Base-by-base conservation (phyloP, 2,113 vertebrate genomes). In the Channa argus region DNA sequence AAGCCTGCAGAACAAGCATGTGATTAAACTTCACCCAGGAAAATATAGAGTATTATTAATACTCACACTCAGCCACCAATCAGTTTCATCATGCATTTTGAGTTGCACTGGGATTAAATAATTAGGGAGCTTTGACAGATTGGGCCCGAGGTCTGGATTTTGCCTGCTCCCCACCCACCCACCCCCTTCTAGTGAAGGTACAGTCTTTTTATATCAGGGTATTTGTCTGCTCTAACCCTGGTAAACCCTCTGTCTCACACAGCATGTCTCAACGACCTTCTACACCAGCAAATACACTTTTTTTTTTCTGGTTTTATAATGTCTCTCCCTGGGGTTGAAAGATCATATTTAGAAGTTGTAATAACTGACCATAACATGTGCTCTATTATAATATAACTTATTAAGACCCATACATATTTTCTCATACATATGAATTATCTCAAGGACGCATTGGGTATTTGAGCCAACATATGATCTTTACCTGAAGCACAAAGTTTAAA, bases 101-200 rank as follows among this genome's bases (percentile, higher is more conserved):
- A 88, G 84, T 75, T 88, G 89, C 89, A 83, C 73, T 15, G 51
- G 84, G 88, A 90, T 94, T 88, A 92, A 92, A 92, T 84, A 89
- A 92, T 92, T 91, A 88, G 67, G 49, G 67, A 59, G 82, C 68
- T 84, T 52, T 89, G 85, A 88, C 63, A 83, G 79, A 84, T 75
- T 56, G 79, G 63, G 82, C 77, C 69, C 70, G 80, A 71, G 79
- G 80, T 70, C 82, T 76, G 80, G 76, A 54, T 80, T 79, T 67
- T 63, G 67, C 56, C 68, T 50, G 62, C 53, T 80, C 74, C 24
- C 24, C 24, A 24, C 24, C 24, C 24, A 24, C 24, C 24, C 24
- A 24, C 24, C 24, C 65, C 73, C 55, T 46, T 60, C 66, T 60
- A 66, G 66, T 76, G 69, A 83, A 87, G 86, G 80, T 87, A 82